Percentiles rank a stretch among this genome's conserved stretches.
phyloP scores from a whole-genome alignment of 2,113 vertebrate genomes.

The Catharus bicknelli region DNA sequence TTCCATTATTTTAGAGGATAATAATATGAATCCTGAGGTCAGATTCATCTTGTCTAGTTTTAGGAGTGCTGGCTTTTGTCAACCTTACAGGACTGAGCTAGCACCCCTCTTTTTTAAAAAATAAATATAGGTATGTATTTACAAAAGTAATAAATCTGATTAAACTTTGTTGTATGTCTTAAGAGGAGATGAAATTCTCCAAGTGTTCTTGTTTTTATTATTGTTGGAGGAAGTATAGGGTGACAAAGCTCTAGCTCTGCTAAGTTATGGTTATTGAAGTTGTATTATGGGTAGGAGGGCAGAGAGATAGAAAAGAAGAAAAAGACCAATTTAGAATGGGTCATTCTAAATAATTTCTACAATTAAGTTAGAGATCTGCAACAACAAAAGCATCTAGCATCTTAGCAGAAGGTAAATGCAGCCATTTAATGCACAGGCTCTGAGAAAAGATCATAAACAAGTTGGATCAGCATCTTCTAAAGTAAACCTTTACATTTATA shows the following conservation, averaged over 20 bases:
- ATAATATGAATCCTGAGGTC: neutral
- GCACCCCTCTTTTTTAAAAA: neutral
- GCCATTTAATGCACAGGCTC: neutral
- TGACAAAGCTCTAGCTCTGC: neutral
- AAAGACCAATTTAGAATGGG: neutral
- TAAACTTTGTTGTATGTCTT: neutral
- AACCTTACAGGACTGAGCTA: neutral
- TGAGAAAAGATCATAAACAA: neutral
- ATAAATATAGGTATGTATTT: neutral
- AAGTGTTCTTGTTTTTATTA: neutral
- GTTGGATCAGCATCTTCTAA: slow-evolving; percentile 20
- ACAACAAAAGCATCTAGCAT: neutral
- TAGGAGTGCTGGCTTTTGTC: neutral
- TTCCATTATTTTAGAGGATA: neutral
- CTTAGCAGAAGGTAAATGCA: slow-evolving; percentile 35
- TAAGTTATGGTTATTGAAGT: neutral
- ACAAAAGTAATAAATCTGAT: neutral
- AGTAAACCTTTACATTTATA: slow-evolving; percentile 14
- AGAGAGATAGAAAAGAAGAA: neutral
- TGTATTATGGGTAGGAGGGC: neutral
- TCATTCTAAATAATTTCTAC: neutral
- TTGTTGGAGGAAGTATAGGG: neutral
- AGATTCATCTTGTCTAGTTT: neutral
- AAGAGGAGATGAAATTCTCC: neutral
- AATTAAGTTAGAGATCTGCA: neutral